These are phyloP conservation scores for Cetonia aurata DNA, from an alignment of 2,888 invertebrate genomes.

Conservation along the genomic window DNA sequence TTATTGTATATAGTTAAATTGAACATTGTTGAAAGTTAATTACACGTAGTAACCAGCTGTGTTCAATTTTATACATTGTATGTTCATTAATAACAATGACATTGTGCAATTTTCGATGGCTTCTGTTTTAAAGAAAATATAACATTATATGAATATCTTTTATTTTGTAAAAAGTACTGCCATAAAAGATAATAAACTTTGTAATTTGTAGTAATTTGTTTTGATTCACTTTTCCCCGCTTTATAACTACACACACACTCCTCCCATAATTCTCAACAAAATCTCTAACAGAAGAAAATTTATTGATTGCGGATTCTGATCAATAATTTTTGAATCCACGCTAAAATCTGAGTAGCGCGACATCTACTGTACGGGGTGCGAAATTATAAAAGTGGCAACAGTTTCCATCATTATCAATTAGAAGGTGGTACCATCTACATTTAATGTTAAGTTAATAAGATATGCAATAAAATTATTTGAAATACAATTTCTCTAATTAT, in stretches of 20 bases:
- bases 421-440: too few species aligned
- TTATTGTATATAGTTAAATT: conserved; percentile 29
- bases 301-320: too few species aligned
- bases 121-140: conserved; percentile 26
- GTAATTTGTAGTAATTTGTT: conserved; percentile 38
- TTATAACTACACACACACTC: not conserved
- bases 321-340: too few species aligned
- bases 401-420: too few species aligned
- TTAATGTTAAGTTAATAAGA: not conserved
- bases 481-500: not conserved
- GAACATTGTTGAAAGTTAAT: conserved; percentile 42
- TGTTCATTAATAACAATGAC: conserved; percentile 43
- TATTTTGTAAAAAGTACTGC: conserved; percentile 45
- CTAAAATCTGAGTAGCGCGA: too few species aligned
- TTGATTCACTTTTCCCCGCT: not conserved
- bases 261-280: not conserved
- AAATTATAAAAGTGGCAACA: too few species aligned
- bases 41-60: conserved; percentile 49
- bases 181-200: conserved; percentile 48
- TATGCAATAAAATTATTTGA: not conserved
- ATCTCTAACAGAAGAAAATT: not conserved
- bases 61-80: conserved; percentile 52
- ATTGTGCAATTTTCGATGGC: conserved; percentile 41
- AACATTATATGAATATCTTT: conserved; percentile 38
- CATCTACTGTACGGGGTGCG: too few species aligned